Percentiles rank a stretch among this genome's conserved stretches.
phyloP scores from a whole-genome alignment of 2,113 vertebrate genomes.

The Baryphthengus martii region DNA sequence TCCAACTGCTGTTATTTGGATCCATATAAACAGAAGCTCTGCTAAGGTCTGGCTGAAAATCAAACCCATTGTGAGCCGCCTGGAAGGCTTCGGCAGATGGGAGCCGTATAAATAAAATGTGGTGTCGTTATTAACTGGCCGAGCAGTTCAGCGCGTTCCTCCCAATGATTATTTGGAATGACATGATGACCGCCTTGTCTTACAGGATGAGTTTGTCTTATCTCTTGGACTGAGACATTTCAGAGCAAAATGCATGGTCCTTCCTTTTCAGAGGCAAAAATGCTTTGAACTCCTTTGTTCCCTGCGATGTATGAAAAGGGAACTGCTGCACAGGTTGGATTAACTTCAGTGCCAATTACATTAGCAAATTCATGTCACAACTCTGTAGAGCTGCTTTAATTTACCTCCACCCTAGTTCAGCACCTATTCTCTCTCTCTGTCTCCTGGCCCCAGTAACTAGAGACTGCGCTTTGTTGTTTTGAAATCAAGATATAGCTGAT shows the following conservation, averaged over 20 bases:
- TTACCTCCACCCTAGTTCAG: background rate
- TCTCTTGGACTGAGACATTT: background rate
- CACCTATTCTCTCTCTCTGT: background rate
- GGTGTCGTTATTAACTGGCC: constrained; percentile 72
- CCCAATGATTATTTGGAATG: constrained; percentile 68
- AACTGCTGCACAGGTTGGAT: background rate
- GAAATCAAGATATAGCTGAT: background rate
- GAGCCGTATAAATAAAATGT: constrained; percentile 75
- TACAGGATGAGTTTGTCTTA: constrained; percentile 63
- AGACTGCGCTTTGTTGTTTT: background rate
- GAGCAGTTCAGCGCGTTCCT: constrained; percentile 62
- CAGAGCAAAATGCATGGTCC: constrained; percentile 38
- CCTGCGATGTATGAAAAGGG: background rate
- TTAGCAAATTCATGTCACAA: constrained; percentile 24
- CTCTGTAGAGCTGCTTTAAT: constrained; percentile 1
- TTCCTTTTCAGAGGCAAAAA: background rate
- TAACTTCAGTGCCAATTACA: constrained; percentile 44
- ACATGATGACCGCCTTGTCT: constrained; percentile 58
- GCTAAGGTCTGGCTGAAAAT: constrained; percentile 56
- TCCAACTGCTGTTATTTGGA: constrained; percentile 58
- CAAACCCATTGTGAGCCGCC: constrained; percentile 65
- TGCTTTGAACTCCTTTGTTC: constrained; percentile 16
- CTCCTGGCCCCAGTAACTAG: background rate
- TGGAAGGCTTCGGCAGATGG: constrained; percentile 78
- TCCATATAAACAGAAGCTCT: constrained; percentile 55